These are phyloP conservation scores for Drosophila sordidapex DNA, from an alignment of 2,888 invertebrate genomes.

Conservation along the genomic window DNA sequence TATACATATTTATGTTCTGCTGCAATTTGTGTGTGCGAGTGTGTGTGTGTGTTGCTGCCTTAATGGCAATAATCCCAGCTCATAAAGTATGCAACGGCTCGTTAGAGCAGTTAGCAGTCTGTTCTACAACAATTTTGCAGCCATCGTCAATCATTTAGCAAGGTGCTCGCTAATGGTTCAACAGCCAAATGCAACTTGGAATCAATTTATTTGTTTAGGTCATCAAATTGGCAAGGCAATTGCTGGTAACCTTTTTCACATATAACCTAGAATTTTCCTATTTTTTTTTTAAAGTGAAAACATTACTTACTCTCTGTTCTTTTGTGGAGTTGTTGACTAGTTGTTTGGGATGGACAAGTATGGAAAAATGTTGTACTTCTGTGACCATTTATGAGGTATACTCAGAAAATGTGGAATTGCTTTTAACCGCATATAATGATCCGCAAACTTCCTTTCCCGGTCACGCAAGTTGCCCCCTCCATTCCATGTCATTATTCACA, in stretches of 20 bases:
- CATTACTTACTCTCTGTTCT: not conserved
- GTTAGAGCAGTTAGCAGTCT: slow-evolving; percentile 45
- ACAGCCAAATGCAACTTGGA: not conserved
- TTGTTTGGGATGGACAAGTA: not conserved
- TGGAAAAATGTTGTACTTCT: not conserved
- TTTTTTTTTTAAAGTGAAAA: not conserved
- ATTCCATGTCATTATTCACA: not conserved
- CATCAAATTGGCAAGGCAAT: not conserved
- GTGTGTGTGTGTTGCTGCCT: slow-evolving; percentile 28
- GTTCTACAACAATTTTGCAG: slow-evolving; percentile 34
- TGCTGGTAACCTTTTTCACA: not conserved
- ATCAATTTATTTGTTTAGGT: not conserved
- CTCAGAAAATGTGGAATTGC: not conserved
- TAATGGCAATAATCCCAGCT: slow-evolving; percentile 71
- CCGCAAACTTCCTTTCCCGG: not conserved
- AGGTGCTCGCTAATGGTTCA: not conserved
- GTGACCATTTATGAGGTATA: not conserved
- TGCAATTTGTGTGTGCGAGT: slow-evolving; percentile 12
- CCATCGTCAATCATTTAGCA: slow-evolving; percentile 42
- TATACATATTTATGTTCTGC: not conserved
- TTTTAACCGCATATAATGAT: not conserved
- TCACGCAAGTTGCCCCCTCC: not conserved
- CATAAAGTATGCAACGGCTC: slow-evolving; percentile 67
- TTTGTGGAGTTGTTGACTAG: not conserved
- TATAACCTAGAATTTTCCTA: not conserved